These are phyloP conservation scores for Agrotis ipsilon DNA, from an alignment of 2,888 invertebrate genomes.

Conservation along the genomic window DNA sequence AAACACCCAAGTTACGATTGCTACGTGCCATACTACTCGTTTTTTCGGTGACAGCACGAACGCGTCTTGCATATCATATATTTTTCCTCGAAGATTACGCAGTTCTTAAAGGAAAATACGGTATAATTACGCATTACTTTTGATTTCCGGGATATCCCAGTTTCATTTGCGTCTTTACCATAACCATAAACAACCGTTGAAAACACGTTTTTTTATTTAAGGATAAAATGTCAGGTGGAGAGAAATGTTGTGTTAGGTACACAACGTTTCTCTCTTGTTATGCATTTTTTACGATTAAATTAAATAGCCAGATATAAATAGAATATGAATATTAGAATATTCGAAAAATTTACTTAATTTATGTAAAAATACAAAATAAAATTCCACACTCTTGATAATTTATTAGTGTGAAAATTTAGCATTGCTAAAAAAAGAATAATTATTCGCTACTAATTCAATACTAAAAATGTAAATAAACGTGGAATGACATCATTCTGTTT, in stretches of 20 bases:
- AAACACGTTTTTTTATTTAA: background rate
- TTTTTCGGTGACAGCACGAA: slow-evolving; percentile 26
- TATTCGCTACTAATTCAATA: background rate
- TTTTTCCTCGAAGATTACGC: slow-evolving; percentile 55
- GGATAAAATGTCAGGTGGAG: background rate
- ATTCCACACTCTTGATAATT: too few species aligned
- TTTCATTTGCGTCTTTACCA: background rate
- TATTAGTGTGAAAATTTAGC: background rate
- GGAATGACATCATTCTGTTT: slow-evolving; percentile 8
- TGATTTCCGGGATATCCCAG: slow-evolving; percentile 26
- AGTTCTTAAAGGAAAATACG: slow-evolving; percentile 35
- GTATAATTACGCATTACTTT: slow-evolving; percentile 26
- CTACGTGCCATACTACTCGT: slow-evolving; percentile 11
- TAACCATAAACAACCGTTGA: background rate
- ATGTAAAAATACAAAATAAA: background rate
- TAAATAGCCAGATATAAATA: background rate
- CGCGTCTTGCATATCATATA: slow-evolving; percentile 24
- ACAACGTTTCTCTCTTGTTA: too few species aligned
- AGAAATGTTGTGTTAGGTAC: background rate
- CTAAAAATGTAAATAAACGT: background rate
- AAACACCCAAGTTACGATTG: background rate
- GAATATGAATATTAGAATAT: background rate
- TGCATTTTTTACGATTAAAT: background rate
- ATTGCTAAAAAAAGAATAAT: background rate
- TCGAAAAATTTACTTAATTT: background rate